Evolutionary conservation across 2,888 invertebrate species (phyloP).

Genomic region (Pheosia tremula): DNA sequence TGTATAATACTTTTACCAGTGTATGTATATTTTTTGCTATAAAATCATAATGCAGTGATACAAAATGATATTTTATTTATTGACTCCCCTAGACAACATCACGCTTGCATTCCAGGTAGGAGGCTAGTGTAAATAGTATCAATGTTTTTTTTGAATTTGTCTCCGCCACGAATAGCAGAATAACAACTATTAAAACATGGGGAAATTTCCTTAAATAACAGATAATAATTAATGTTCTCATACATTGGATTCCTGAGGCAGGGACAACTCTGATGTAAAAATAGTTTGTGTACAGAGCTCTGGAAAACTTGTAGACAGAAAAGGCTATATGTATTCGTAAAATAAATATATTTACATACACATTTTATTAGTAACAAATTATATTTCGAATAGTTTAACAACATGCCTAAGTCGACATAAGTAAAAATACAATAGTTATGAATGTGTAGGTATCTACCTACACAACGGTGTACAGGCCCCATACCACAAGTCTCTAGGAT

Average conservation of each 20-base stretch:
- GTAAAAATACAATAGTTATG: background rate
- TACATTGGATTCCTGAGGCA: too few species aligned
- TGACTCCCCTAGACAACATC: slow-evolving; percentile 25
- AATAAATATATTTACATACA: background rate
- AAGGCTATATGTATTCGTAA: background rate
- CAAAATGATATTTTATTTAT: slow-evolving; percentile 65
- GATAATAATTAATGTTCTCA: too few species aligned
- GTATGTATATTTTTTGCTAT: slow-evolving; percentile 83
- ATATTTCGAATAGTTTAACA: background rate
- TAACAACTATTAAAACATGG: too few species aligned
- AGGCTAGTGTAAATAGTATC: too few species aligned
- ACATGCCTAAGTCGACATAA: background rate
- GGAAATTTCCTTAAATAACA: too few species aligned
- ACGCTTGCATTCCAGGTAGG: background rate
- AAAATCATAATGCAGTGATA: slow-evolving; percentile 81
- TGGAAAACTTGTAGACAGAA: too few species aligned
- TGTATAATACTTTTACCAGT: slow-evolving; percentile 78
- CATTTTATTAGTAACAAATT: background rate
- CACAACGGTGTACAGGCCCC: too few species aligned
- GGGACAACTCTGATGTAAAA: too few species aligned
- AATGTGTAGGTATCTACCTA: background rate
- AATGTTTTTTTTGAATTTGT: too few species aligned
- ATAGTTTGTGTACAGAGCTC: too few species aligned
- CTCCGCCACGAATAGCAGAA: too few species aligned
- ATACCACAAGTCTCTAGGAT: too few species aligned